Base-by-base conservation (phyloP, 2,888 invertebrate species). In the Odontocerum albicorne region DNA sequence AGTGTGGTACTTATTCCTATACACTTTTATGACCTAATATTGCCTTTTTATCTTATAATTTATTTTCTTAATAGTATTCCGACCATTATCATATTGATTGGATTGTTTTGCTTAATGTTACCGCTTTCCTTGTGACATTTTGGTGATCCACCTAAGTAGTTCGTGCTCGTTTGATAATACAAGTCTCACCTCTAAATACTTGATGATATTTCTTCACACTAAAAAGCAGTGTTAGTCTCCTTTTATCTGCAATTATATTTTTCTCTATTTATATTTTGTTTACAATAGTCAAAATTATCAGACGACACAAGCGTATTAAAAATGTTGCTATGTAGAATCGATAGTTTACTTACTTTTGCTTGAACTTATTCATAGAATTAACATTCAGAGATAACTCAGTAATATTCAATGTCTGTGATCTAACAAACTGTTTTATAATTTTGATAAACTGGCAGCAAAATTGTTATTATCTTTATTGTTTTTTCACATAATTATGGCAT, bases 51-150 rank as follows among this genome's bases (percentile, higher is more conserved):
- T 61, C 49, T 58, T 60, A 47, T 62, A 49, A 55, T 63, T 49
- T 57, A 50, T 61, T 52, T 52, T 58, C 52, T 62, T 52, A 51
- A 59, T 60, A 57, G 47, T 59, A 55, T 50, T 59, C 52, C 43
- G 47, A 69, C 70, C 71, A 71, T 70, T 70, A 71, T 72, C 70
- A 73, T 75, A 75, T 76, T 62, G 77, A 78, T 77, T 77, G 77
- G 77, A 78, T 77, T 78, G 78, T 79, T 72, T 65, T 77, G 79
- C 80, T 79, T 78, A 79, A 77, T 79, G 78, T 79, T 77, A 77
- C 74, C 73, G 80, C 80, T 79, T 80, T 79, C 75, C 79, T 80
- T 79, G 79, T 80, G 79, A 79, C 77, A 75, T 77, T 75, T 77
- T 77, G 76, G 72, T 77, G 77, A 77, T 75, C 75, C 72, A 72